These are phyloP conservation scores for Simalia tracyae DNA, from an alignment of 2,797 vertebrate species.

Conservation along the genomic window DNA sequence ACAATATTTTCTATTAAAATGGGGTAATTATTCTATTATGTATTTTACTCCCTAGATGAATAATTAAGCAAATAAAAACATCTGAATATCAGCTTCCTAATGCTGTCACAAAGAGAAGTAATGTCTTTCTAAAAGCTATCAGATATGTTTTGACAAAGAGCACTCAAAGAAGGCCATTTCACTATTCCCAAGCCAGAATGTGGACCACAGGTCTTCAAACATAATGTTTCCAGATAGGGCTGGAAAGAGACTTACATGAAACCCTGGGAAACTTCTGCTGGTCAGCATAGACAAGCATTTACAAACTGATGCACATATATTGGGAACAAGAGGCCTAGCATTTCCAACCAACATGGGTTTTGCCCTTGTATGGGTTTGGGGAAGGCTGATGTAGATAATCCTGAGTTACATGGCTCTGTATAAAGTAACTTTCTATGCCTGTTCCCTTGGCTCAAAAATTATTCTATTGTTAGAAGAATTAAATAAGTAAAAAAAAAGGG, in stretches of 20 bases:
- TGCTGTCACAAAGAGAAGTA: neutral
- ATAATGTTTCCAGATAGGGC: neutral
- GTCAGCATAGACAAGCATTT: neutral
- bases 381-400: neutral
- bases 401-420: neutral
- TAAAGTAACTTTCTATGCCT: neutral
- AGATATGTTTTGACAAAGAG: neutral
- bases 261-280: neutral
- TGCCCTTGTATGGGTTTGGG: neutral
- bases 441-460: neutral
- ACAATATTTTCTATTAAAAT: neutral
- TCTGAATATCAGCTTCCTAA: neutral
- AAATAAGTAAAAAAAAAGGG: neutral
- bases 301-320: neutral
- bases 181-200: neutral
- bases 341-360: neutral
- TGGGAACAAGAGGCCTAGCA: neutral
- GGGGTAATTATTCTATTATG: neutral
- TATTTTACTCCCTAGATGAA: neutral
- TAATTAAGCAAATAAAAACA: neutral
- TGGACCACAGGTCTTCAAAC: neutral
- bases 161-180: too few relatives aligned
- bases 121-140: neutral
- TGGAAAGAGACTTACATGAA: neutral
- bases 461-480: conserved; percentile 25